phyloP scores from a whole-genome alignment of 2,888 invertebrate genomes.

The Agelastica alni region DNA sequence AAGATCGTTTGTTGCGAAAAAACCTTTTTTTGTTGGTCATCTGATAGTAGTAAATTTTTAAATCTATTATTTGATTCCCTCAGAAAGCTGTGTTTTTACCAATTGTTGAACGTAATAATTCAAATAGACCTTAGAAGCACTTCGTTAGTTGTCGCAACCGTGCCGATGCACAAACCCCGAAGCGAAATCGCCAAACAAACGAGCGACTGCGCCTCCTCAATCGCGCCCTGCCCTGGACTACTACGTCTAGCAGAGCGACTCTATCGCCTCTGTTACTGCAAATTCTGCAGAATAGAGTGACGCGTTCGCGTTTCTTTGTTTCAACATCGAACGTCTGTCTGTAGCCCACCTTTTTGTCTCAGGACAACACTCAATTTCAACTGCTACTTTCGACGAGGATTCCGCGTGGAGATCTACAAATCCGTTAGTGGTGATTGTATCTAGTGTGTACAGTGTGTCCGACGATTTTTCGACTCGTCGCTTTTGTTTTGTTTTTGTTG shows the following conservation, averaged over 20 bases:
- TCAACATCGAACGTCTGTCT: conserved; percentile 8
- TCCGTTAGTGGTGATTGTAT: conserved; percentile 2
- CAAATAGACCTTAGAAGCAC: too few species aligned
- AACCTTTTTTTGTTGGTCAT: too few species aligned
- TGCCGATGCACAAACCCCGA: neutral
- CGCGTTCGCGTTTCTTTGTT: conserved; percentile 31
- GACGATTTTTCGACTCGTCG: conserved; percentile 2
- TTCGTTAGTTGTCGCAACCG: neutral
- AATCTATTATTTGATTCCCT: too few species aligned
- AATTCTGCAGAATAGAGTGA: conserved; percentile 31
- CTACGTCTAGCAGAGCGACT: conserved; percentile 20
- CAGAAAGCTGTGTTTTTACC: too few species aligned
- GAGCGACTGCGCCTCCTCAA: conserved; percentile 29
- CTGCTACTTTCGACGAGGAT: neutral
- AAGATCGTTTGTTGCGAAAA: too few species aligned
- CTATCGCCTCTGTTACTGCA: conserved; percentile 28
- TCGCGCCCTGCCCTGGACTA: conserved; percentile 29
- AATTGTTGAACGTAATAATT: too few species aligned
- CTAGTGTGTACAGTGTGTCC: conserved; percentile 5
- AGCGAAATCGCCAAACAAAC: conserved; percentile 5
- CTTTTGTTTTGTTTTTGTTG: conserved; percentile 5
- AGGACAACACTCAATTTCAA: neutral
- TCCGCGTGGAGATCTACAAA: neutral
- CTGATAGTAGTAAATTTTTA: too few species aligned
- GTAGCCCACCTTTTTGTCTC: conserved; percentile 1